Percentiles rank a stretch among this genome's conserved stretches.
phyloP scores from a whole-genome alignment of 1,140 invertebrate species.

The Dendrolimus kikuchii region DNA sequence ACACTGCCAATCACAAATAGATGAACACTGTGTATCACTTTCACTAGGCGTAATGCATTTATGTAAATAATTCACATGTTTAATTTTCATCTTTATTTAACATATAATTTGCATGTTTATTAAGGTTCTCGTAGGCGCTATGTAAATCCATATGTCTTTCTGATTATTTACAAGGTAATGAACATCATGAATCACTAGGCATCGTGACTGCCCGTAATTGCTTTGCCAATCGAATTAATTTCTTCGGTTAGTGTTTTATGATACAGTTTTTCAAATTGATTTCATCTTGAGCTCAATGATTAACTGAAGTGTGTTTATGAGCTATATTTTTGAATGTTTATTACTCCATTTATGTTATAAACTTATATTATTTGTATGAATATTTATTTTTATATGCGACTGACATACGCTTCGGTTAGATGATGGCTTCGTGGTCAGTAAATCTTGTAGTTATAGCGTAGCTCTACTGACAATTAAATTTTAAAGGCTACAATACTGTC shows the following conservation, averaged over 20 bases:
- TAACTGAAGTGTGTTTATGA: slow-evolving; percentile 28
- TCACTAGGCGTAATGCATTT: too few species aligned
- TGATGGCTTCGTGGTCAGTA: too few species aligned
- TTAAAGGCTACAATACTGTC: too few species aligned
- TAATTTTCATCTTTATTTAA: slow-evolving; percentile 7
- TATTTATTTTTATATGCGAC: not conserved
- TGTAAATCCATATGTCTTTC: slow-evolving; percentile 50
- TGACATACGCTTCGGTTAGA: too few species aligned
- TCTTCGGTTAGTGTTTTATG: slow-evolving; percentile 56
- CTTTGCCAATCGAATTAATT: slow-evolving; percentile 63
- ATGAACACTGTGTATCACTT: too few species aligned
- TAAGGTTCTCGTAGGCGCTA: slow-evolving; percentile 35
- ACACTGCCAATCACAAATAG: too few species aligned
- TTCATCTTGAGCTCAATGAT: slow-evolving; percentile 44
- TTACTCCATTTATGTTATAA: slow-evolving; percentile 9
- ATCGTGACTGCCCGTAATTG: slow-evolving; percentile 64
- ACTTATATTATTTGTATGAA: slow-evolving; percentile 6
- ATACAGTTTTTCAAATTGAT: slow-evolving; percentile 61
- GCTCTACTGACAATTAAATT: too few species aligned
- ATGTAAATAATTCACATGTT: too few species aligned
- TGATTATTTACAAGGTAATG: slow-evolving; percentile 51
- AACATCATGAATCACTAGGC: slow-evolving; percentile 53
- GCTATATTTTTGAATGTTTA: slow-evolving; percentile 33
- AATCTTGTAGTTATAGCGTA: too few species aligned
- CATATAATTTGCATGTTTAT: slow-evolving; percentile 44